Conservation (phyloP, 2,113 vertebrate genomes). For the Sinocyclocheilus maitianheensis region DNA sequence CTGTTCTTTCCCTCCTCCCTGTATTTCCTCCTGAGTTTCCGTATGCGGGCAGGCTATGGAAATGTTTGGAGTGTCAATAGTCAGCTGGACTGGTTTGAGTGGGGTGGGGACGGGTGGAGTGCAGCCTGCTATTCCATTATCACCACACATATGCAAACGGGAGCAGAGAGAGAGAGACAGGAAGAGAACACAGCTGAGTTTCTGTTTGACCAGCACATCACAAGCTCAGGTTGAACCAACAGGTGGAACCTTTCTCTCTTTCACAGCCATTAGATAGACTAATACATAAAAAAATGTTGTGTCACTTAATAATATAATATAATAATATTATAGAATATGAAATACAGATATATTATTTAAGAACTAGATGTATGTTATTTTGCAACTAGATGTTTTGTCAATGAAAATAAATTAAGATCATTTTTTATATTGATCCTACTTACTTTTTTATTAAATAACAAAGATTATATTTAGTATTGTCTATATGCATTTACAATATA, state of each 20-base stretch:
- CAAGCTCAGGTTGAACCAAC: slow-evolving; percentile 10
- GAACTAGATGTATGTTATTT: too few relatives aligned
- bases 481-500: too few relatives aligned
- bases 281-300: too few relatives aligned
- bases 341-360: too few relatives aligned
- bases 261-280: background rate
- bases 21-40: slow-evolving; percentile 60
- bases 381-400: too few relatives aligned
- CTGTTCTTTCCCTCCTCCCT: slow-evolving; percentile 5
- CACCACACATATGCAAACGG: slow-evolving; percentile 76
- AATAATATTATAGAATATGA: too few relatives aligned
- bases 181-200: slow-evolving; percentile 59
- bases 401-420: too few relatives aligned
- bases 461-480: too few relatives aligned
- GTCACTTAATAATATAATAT: too few relatives aligned
- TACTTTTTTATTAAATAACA: too few relatives aligned
- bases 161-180: background rate
- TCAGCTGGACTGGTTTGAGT: slow-evolving; percentile 57
- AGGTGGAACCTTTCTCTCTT: slow-evolving; percentile 54
- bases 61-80: slow-evolving; percentile 79
- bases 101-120: slow-evolving; percentile 54
- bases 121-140: slow-evolving; percentile 59
- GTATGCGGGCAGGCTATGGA: slow-evolving; percentile 68
- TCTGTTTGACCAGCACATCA: slow-evolving; percentile 66
- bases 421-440: too few relatives aligned